Evolutionary conservation across 35 echinoderm and acorn worm genomes (phyloP).

Genomic region (Apostichopus japonicus): DNA sequence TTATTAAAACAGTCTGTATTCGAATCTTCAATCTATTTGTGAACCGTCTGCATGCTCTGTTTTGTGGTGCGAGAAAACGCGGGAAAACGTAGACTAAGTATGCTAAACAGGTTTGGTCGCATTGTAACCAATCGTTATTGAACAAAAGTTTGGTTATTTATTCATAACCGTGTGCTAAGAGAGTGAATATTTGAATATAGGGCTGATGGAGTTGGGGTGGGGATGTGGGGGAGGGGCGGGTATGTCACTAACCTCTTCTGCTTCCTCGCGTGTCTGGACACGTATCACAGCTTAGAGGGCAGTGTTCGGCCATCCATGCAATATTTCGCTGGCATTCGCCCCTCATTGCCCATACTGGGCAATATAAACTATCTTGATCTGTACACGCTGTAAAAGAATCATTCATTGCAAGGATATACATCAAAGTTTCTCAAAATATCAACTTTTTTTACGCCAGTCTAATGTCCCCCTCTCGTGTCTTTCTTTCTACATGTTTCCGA

Average conservation of each 20-base stretch:
- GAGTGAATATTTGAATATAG: no score
- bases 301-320: constrained; percentile 60
- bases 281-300: constrained; percentile 42
- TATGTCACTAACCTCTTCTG: not conserved
- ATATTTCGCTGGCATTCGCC: constrained; percentile 45
- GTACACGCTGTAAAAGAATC: constrained; percentile 8
- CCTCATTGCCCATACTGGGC: constrained; percentile 57
- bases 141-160: no score
- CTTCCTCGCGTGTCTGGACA: constrained; percentile 2
- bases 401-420: not conserved
- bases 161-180: no score
- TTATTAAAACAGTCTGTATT: no score
- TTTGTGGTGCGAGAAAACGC: no score
- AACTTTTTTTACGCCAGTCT: not conserved
- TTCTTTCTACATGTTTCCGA: not conserved
- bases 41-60: no score
- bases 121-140: no score
- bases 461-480: not conserved
- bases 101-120: no score
- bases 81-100: no score
- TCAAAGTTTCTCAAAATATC: not conserved
- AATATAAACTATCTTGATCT: constrained; percentile 37
- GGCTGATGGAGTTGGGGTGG: not conserved
- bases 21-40: no score
- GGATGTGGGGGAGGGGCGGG: not conserved